Evolutionary conservation across 2,113 vertebrate species (phyloP).

Genomic region (Dinomys branickii): DNA sequence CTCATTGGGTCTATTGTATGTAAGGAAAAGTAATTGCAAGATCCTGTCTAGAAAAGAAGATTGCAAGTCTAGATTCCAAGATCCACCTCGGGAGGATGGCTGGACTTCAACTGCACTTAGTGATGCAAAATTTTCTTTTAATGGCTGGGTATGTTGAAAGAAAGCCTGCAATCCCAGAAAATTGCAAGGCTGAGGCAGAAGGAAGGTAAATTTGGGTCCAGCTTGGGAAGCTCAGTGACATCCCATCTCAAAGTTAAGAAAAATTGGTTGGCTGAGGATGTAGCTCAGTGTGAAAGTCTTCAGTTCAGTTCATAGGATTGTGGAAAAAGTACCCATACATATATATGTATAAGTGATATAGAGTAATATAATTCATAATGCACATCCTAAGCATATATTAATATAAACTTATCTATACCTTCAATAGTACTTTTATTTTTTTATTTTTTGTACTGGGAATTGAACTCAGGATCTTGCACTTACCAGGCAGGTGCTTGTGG

Average conservation of each 20-base stretch:
- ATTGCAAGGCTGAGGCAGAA: not conserved
- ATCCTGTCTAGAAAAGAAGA: not conserved
- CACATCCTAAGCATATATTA: not conserved
- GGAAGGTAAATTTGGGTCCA: not conserved
- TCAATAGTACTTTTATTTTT: too few relatives aligned
- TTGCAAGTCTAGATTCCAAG: not conserved
- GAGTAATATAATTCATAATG: not conserved
- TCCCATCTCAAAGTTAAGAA: not conserved
- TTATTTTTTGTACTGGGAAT: too few relatives aligned
- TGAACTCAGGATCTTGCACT: too few relatives aligned
- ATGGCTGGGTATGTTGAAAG: not conserved
- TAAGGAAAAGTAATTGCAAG: not conserved
- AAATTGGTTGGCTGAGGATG: not conserved
- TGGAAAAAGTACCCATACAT: not conserved
- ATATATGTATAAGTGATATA: not conserved
- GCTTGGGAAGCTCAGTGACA: not conserved
- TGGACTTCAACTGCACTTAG: not conserved
- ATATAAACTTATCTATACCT: not conserved
- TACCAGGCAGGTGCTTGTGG: too few relatives aligned
- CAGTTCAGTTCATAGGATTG: not conserved
- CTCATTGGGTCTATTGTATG: not conserved
- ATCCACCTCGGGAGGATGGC: not conserved
- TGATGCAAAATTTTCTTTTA: not conserved
- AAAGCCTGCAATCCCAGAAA: too few relatives aligned
- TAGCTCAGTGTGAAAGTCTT: not conserved